Base-by-base conservation (phyloP, 2,113 vertebrate species). In the Micronycteris hirsuta region DNA sequence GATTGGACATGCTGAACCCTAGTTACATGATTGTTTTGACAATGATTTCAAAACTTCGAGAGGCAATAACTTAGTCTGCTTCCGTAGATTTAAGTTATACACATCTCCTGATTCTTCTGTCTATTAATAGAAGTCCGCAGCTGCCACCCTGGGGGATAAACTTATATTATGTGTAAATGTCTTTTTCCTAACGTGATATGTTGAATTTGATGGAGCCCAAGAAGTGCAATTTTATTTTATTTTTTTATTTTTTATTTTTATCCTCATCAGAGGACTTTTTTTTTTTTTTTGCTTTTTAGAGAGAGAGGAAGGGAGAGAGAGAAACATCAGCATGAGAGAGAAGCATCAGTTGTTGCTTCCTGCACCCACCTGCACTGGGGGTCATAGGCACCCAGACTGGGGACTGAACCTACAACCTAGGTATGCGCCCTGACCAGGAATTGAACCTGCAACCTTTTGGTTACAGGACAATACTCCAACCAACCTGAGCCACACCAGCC, bases 1-100 rank as follows among this genome's bases (percentile, higher is more conserved):
- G 65, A 71, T 26, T 76, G 45, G 49, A 76, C 19, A 65, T 70
- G 49, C 49, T 84, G 58, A 92, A 54, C 58, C 36, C 19, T 95
- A n/a, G 80, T 58, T 92, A 54, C 63, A 26, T 38, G 54, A 26
- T 67, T 87, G 43, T 87, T 85, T 38, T 38, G 43, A 84, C 78
- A 87, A 89, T 70, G 49, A 95, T 85, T 81, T 95, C 33, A 84
- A 90, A 93, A 90, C 85, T 68, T 78, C 80, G 90, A 84, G 74
- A 89, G 81, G 43, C 47, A 15, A 70, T 71, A 65, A 91, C 47
- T 70, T 87, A 28, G 56, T 77, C 77, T 89, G 56, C 67, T 80
- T 89, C 38, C 73, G 58, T 90, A 81, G 52, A 47, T 91, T 85
- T 88, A 88, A 76, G 28, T 88, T 80, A 33, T 56, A 88, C 56